phyloP scores from a whole-genome alignment of 1,140 invertebrate genomes.

The Theocolax elegans region DNA sequence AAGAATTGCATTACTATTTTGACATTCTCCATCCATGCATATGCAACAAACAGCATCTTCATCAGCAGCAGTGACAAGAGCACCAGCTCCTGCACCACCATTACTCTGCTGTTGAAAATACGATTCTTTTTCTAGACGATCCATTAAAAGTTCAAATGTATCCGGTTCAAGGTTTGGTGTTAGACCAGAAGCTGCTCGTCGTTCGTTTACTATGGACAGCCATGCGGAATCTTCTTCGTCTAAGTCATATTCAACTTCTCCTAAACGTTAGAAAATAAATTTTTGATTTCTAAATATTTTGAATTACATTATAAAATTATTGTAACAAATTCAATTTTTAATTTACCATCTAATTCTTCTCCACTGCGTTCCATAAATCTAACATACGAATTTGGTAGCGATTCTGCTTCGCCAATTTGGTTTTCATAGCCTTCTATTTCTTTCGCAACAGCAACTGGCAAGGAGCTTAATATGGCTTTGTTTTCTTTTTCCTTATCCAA shows the following conservation, averaged over 20 bases:
- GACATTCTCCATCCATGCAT: constrained; percentile 94
- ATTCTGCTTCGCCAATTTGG: constrained; percentile 81
- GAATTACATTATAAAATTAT: constrained; percentile 16
- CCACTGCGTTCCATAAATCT: constrained; percentile 94
- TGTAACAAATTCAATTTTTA: constrained; percentile 2
- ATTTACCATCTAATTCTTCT: constrained; percentile 91
- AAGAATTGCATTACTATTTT: constrained; percentile 90
- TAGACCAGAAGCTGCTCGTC: constrained; percentile 75
- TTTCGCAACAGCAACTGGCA: constrained; percentile 87
- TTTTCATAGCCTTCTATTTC: constrained; percentile 79
- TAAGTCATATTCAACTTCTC: constrained; percentile 95
- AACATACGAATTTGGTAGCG: constrained; percentile 83
- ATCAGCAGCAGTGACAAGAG: constrained; percentile 77
- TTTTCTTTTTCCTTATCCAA: constrained; percentile 62
- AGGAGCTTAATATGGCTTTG: constrained; percentile 56
- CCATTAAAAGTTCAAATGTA: constrained; percentile 94
- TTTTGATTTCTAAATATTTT: constrained; percentile 27
- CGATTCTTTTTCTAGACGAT: constrained; percentile 96
- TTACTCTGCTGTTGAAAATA: constrained; percentile 88
- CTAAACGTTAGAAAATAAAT: constrained; percentile 51
- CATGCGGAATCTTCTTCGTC: constrained; percentile 97
- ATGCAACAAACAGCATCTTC: constrained; percentile 99
- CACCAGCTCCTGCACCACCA: constrained; percentile 72
- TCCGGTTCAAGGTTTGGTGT: constrained; percentile 80
- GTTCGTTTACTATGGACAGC: constrained; percentile 89